These are phyloP conservation scores for Melanostoma mellinum DNA, from an alignment of 2,888 invertebrate species.

Conservation along the genomic window DNA sequence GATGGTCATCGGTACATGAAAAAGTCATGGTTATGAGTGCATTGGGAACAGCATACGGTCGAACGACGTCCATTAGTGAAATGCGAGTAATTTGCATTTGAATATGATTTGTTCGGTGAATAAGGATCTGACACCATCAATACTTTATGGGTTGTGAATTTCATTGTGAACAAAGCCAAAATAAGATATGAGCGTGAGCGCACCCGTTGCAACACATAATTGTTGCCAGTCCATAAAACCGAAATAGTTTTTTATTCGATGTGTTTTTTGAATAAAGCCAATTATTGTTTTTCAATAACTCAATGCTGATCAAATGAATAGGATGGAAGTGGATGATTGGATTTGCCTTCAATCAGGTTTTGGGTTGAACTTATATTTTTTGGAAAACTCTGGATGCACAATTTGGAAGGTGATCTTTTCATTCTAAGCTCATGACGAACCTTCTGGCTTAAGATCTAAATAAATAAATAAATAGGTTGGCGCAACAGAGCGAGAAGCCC, in stretches of 20 bases:
- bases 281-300: not conserved
- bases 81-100: constrained; percentile 63
- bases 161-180: constrained; percentile 45
- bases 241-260: not conserved
- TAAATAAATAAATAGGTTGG: too few relatives aligned
- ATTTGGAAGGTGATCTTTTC: too few relatives aligned
- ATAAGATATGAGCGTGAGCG: constrained; percentile 22
- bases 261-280: not conserved
- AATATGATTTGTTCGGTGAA: constrained; percentile 61
- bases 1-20: constrained; percentile 48
- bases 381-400: too few relatives aligned
- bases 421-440: too few relatives aligned
- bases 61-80: constrained; percentile 64
- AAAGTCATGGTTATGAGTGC: constrained; percentile 34
- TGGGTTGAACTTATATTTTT: too few relatives aligned
- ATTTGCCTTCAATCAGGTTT: too few relatives aligned
- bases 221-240: constrained; percentile 16
- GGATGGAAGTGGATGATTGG: too few relatives aligned
- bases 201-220: not conserved
- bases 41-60: constrained; percentile 33
- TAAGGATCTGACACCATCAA: constrained; percentile 46
- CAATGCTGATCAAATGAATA: not conserved
- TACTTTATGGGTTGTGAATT: constrained; percentile 46
- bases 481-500: too few relatives aligned
- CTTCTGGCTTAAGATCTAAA: too few relatives aligned